Base-by-base conservation (phyloP, 1,140 invertebrate genomes). In the Cydia strobilella region DNA sequence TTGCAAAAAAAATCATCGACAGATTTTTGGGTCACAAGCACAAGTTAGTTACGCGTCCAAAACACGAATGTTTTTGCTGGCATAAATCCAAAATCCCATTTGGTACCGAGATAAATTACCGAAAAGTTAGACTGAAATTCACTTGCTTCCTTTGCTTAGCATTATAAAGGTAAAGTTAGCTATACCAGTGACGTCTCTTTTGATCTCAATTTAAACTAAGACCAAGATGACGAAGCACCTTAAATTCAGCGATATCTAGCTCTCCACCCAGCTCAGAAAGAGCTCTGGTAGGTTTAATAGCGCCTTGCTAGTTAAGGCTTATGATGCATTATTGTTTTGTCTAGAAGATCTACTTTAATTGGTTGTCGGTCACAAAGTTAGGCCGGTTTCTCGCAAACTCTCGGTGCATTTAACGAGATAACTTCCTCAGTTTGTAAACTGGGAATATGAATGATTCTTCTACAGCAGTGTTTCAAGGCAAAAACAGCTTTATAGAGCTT, bases 341-440 rank as follows among this genome's bases (percentile, higher is more conserved):
- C 18, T 18, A 4, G 39, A 6, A 23, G 76, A 18, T 75, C 76
- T 54, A 10, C 9, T 76, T 75, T 78, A 18, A 74, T 9, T 80
- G 80, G 82, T 76, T n/a, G 66, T n/a, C 51, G 63, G 76, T 79
- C 77, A 65, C 39, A 76, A 85, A 85, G 74, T 85, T 79, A 74
- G 78, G 76, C 74, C 77, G 79, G 78, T 78, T 77, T 79, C 73
- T 77, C 71, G 73, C 83, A 82, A 83, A 84, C 84, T 86, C 83
- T 80, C 75, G 84, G 83, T 83, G 84, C 84, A 84, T 84, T 86
- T 86, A 86, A 86, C 83, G 84, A 86, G 84, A 83, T 86, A 86
- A 86, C 80, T 86, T 86, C 74, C 76, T 83, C 78, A 79, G 80
- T 81, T 77, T 59, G 54, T 59, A n/a, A 59, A n/a, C 54, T 59